A percentile compares a stretch with the other conserved stretches of the same genome.
phyloP scores from a whole-genome alignment of 2,888 invertebrate species.

The Falcaria lacertinaria region DNA sequence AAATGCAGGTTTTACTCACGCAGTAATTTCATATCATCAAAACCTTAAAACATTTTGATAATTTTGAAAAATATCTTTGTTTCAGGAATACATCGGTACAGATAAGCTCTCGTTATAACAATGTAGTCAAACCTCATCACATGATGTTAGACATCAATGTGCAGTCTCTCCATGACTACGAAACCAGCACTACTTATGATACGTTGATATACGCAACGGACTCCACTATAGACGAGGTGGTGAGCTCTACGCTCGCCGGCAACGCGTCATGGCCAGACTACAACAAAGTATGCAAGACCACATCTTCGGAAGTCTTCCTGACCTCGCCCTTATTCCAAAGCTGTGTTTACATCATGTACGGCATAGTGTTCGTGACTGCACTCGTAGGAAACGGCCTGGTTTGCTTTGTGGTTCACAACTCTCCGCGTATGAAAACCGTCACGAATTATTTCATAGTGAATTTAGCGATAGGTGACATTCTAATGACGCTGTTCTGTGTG shows the following conservation, averaged over 20 bases:
- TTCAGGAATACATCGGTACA: slow-evolving; percentile 13
- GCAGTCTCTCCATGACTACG: slow-evolving; percentile 28
- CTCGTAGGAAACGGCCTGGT: slow-evolving; percentile 88
- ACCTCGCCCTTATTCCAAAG: slow-evolving; percentile 79
- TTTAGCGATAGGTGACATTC: slow-evolving; percentile 92
- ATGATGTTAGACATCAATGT: slow-evolving; percentile 48
- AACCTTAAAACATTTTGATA: no score
- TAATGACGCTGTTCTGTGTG: slow-evolving; percentile 94
- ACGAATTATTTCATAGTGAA: slow-evolving; percentile 96
- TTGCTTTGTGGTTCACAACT: slow-evolving; percentile 91
- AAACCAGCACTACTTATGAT: slow-evolving; percentile 27
- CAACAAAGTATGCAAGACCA: slow-evolving; percentile 35
- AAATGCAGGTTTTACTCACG: no score
- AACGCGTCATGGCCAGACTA: slow-evolving; percentile 48
- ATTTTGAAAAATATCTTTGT: slow-evolving; percentile 1
- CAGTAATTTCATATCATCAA: no score
- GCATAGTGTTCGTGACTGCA: slow-evolving; percentile 84
- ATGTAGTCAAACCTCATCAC: slow-evolving; percentile 19
- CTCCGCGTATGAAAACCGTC: slow-evolving; percentile 93
- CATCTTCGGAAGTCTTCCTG: slow-evolving; percentile 45
- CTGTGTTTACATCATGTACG: slow-evolving; percentile 85
- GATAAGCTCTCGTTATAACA: slow-evolving; percentile 2
- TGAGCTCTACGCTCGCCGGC: slow-evolving; percentile 21
- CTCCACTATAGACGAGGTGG: slow-evolving; percentile 15
- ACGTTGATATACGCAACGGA: slow-evolving; percentile 16